Conservation (phyloP, 2,888 invertebrate species). For the Agonopterix subpropinquella region DNA sequence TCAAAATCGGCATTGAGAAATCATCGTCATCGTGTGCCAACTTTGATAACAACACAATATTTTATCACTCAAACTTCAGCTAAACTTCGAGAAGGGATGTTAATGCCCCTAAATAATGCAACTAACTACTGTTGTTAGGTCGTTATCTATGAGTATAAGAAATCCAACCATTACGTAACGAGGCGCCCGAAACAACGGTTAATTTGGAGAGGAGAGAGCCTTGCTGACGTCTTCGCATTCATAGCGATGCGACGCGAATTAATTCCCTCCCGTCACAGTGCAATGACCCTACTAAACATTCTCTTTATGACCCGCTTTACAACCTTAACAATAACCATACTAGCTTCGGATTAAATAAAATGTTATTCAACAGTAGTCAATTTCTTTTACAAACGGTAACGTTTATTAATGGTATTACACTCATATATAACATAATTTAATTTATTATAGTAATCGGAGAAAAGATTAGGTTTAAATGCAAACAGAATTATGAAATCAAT, state of each 20-base stretch:
- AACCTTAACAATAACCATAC: not conserved
- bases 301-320: not conserved
- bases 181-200: not conserved
- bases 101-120: no score
- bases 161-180: not conserved
- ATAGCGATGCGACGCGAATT: not conserved
- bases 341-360: not conserved
- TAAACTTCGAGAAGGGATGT: not conserved
- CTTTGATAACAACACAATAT: no score
- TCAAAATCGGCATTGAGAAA: no score
- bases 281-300: not conserved
- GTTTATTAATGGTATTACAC: no score
- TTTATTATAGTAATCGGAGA: no score
- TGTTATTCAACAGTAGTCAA: no score
- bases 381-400: no score
- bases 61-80: not conserved
- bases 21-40: no score
- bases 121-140: no score
- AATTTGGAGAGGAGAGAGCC: slow-evolving; percentile 1
- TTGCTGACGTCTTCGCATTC: slow-evolving; percentile 1
- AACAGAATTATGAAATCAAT: no score
- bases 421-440: no score
- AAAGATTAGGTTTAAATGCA: no score
- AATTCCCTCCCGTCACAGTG: not conserved
- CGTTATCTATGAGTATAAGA: not conserved